phyloP scores from a whole-genome alignment of 1,140 invertebrate genomes.

The Lasioglossum albipes region DNA sequence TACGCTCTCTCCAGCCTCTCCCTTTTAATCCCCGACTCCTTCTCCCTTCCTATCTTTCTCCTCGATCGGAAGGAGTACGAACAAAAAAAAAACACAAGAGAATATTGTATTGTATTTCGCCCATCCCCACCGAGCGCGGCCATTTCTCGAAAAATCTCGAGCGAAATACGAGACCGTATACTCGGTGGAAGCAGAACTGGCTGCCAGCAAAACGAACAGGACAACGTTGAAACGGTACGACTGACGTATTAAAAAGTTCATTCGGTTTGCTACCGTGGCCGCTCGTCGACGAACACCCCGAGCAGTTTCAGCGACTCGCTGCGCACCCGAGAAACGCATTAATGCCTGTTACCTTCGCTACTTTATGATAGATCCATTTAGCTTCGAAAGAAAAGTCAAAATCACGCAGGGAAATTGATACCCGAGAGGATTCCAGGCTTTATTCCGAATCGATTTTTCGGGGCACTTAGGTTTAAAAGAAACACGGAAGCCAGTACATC shows the following conservation, averaged over 20 bases:
- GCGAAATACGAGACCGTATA: neutral
- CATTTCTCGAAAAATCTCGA: conserved; percentile 1
- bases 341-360: neutral
- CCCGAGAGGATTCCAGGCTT: too few relatives aligned
- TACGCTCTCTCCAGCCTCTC: neutral
- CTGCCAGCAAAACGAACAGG: neutral
- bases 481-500: too few relatives aligned
- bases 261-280: neutral
- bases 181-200: neutral
- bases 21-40: neutral
- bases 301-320: neutral
- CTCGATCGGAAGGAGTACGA: neutral
- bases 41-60: neutral
- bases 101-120: neutral
- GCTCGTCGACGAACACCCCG: neutral
- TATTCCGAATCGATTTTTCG: too few relatives aligned
- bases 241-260: conserved; percentile 1
- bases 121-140: neutral
- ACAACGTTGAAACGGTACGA: neutral
- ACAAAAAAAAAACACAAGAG: neutral
- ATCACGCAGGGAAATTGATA: too few relatives aligned
- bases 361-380: too few relatives aligned
- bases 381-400: too few relatives aligned
- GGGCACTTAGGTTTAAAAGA: too few relatives aligned
- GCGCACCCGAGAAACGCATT: neutral